Conservation (phyloP, 2,888 invertebrate species). For the Trichopria drosophilae region DNA sequence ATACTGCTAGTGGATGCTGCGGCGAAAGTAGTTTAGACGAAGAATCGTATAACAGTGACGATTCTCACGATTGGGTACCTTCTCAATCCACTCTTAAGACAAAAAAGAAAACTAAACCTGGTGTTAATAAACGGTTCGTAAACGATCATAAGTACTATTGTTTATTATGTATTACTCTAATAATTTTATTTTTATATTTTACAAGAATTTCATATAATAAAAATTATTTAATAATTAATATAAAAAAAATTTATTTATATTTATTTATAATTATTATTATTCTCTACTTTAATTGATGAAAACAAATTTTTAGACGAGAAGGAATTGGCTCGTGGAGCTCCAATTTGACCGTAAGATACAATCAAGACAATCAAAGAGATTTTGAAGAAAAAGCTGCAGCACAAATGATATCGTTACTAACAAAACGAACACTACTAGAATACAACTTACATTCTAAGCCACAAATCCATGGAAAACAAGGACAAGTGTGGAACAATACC, state of each 20-base stretch:
- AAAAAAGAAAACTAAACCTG: slow-evolving; percentile 40
- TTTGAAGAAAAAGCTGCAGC: slow-evolving; percentile 77
- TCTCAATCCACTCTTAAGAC: slow-evolving; percentile 35
- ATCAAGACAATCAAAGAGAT: slow-evolving; percentile 85
- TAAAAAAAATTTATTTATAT: background rate
- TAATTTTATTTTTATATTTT: too few relatives aligned
- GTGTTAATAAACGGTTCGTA: slow-evolving; percentile 44
- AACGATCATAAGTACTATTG: too few relatives aligned
- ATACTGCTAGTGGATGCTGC: slow-evolving; percentile 38
- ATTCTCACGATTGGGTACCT: slow-evolving; percentile 42
- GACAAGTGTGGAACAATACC: slow-evolving; percentile 37
- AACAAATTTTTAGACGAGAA: slow-evolving; percentile 52
- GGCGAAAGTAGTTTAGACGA: slow-evolving; percentile 50
- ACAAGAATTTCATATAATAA: too few relatives aligned
- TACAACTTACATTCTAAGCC: slow-evolving; percentile 39
- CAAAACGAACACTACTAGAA: slow-evolving; percentile 57
- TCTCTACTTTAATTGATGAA: too few relatives aligned
- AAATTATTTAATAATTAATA: background rate
- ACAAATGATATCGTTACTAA: slow-evolving; percentile 68
- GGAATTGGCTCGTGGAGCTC: slow-evolving; percentile 73
- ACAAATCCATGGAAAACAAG: slow-evolving; percentile 38
- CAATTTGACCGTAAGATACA: slow-evolving; percentile 77
- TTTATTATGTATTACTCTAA: too few relatives aligned
- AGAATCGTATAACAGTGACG: slow-evolving; percentile 51
- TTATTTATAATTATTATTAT: background rate